Conservation (phyloP, 2,113 vertebrate species). For the Machaerirhynchus nigripectus region DNA sequence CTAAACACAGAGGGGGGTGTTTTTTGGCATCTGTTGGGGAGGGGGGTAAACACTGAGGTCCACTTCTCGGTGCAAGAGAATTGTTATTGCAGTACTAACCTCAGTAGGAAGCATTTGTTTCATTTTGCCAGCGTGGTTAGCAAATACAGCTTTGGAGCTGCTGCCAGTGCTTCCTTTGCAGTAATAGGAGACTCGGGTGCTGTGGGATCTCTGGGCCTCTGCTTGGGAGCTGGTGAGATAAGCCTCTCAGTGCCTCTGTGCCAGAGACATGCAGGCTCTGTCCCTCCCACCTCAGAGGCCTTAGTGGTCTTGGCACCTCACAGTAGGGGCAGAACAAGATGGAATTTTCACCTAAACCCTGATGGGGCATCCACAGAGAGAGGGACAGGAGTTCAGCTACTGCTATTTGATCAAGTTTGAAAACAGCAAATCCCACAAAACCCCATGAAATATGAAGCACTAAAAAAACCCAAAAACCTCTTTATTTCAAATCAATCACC, state of each 20-base stretch:
- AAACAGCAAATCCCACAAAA: background rate
- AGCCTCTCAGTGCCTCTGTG: rapidly evolving
- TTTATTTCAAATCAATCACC: background rate
- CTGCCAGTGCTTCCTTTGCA: background rate
- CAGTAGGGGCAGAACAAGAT: background rate
- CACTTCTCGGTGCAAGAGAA: background rate
- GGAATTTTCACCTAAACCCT: rapidly evolving
- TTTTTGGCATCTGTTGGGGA: background rate
- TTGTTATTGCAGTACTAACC: slow-evolving; percentile 86
- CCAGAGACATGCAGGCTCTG: rapidly evolving
- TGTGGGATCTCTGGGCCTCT: background rate
- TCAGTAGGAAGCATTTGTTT: slow-evolving; percentile 87
- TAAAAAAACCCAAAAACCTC: background rate
- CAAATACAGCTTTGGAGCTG: background rate
- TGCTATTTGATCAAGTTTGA: background rate
- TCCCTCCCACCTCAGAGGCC: background rate
- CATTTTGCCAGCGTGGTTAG: slow-evolving; percentile 76
- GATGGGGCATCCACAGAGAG: background rate
- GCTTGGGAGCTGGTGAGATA: background rate
- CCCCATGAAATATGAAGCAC: rapidly evolving
- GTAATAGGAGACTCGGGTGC: rapidly evolving
- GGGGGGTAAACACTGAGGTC: background rate
- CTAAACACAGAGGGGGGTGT: background rate
- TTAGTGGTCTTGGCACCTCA: background rate
- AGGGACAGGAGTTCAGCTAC: background rate